Conservation (phyloP, 2,113 vertebrate genomes). For the Puma concolor region DNA sequence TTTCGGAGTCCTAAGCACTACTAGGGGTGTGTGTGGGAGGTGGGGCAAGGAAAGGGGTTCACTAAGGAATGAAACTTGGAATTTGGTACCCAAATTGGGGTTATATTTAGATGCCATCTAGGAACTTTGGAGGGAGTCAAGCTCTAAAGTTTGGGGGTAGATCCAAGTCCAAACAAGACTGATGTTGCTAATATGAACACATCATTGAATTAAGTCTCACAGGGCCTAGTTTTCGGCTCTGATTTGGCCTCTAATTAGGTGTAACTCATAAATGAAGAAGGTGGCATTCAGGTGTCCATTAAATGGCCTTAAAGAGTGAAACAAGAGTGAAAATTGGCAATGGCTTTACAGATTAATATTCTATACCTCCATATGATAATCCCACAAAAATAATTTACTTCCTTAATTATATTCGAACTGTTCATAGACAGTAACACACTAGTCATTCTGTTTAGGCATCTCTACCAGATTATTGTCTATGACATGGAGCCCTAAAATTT, state of each 20-base stretch:
- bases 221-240: background rate
- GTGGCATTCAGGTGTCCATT: background rate
- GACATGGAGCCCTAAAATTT: constrained; percentile 21
- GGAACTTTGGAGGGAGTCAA: background rate
- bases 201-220: background rate
- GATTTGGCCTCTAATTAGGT: background rate
- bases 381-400: constrained; percentile 25
- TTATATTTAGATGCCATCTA: background rate
- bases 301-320: background rate
- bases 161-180: background rate
- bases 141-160: background rate
- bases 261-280: background rate
- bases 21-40: background rate
- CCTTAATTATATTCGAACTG: background rate
- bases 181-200: constrained; percentile 3
- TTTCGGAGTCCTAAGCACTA: background rate
- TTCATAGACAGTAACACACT: background rate
- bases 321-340: background rate
- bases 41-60: background rate
- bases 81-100: background rate
- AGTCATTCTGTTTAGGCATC: background rate
- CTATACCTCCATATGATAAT: background rate
- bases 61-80: constrained; percentile 4
- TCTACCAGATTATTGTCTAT: background rate
- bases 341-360: background rate